Evolutionary conservation across 1,140 invertebrate species (phyloP), one percentile per base, ranked within the genome.

Genomic region (Brachionus koreanus): DNA sequence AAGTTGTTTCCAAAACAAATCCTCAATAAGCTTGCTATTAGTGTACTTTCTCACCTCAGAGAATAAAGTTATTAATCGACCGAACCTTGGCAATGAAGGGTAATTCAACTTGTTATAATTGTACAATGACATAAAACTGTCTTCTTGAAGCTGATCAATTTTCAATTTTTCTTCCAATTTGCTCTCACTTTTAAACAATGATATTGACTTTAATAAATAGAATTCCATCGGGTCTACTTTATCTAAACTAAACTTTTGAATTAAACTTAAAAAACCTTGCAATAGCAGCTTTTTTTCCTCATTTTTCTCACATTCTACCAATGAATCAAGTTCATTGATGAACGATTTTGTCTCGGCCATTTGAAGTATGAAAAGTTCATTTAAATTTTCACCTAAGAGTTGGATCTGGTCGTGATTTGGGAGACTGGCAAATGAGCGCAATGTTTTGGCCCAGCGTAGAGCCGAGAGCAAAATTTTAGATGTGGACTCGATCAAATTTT

Each of bases 151-250:
- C n/a, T 42, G 76, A 23, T 79, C 76, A 29, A 65, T 25, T 49
- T 43, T 65, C 1, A 13, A 0, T 37, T 61, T 79, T 29, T 63
- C 76, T n/a, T 63, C 46, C 49, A 65, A 37, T 35, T 57, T 25
- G 19, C 12, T 7, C 9, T 65, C 76, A 12, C 35, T 35, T 37
- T 79, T 79, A 37, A 79, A 79, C 49, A 79, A 79, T 19, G 76
- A 25, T 25, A 79, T 79, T 12, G 76, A 79, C 35, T 79, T 79
- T 9, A 79, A 19, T 7, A 79, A 25, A 79, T 79, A 79, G 35
- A 63, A 79, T 29, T 79, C 76, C 76, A 79, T 79, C 6, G 76
- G 76, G 19, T 79, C 76, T 12, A 79, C 76, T 65, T 63, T 79
- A 19, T 79, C 76, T 13, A 10, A 12, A 39, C n/a, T 19, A 61